These are phyloP conservation scores for Pachypanchax playfairii DNA, from an alignment of 2,113 vertebrate genomes.

Conservation along the genomic window DNA sequence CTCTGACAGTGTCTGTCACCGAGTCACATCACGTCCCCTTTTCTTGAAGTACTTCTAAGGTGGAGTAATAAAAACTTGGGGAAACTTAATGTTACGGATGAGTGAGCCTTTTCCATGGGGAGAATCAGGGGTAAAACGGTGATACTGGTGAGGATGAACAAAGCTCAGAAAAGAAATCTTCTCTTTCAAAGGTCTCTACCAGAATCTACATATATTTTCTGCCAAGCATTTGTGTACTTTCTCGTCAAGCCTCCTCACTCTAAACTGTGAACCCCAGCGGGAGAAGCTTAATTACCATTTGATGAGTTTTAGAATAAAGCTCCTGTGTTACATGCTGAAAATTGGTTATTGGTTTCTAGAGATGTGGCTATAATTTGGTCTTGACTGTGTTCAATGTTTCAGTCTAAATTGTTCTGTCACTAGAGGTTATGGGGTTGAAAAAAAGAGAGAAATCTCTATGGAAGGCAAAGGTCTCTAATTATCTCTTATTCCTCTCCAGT, in stretches of 20 bases:
- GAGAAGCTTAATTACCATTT: conserved; percentile 66
- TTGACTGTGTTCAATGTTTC: conserved; percentile 64
- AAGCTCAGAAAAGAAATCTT: not conserved
- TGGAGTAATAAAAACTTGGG: conserved; percentile 60
- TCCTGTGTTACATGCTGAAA: conserved; percentile 57
- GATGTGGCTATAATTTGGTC: conserved; percentile 64
- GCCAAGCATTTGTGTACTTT: not conserved
- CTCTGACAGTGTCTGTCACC: conserved; percentile 54
- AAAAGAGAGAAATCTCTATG: conserved; percentile 23
- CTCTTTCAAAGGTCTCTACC: not conserved
- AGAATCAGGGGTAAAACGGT: not conserved
- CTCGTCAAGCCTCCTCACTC: conserved; percentile 30
- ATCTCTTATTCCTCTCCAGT: conserved; percentile 53
- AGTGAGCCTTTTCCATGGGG: conserved; percentile 47
- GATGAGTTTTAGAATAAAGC: conserved; percentile 69
- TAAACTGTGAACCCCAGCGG: conserved; percentile 21
- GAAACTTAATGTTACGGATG: conserved; percentile 69
- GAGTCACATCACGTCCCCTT: conserved; percentile 36
- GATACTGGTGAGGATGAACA: not conserved
- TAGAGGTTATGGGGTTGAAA: conserved; percentile 49
- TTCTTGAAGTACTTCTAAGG: conserved; percentile 46
- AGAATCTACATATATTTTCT: conserved; percentile 12
- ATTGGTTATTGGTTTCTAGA: conserved; percentile 67
- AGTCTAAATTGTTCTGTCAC: conserved; percentile 72
- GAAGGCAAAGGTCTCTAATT: conserved; percentile 52